Evolutionary conservation across 2,797 vertebrate species (phyloP).

Genomic region (Crocidura indochinensis): DNA sequence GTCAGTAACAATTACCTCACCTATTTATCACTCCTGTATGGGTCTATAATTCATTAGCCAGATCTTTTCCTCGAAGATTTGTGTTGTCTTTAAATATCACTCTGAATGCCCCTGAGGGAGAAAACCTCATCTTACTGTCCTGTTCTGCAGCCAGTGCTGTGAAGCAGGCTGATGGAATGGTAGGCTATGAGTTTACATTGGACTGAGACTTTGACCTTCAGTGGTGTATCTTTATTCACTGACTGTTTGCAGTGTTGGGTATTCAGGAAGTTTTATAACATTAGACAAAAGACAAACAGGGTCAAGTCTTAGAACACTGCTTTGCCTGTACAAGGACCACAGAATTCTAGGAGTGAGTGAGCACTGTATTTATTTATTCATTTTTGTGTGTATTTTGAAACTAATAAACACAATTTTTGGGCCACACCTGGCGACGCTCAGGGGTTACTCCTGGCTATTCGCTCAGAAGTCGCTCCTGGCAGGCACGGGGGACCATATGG

Average conservation of each 20-base stretch:
- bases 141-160: constrained; percentile 92
- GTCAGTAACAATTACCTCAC: not conserved
- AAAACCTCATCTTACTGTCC: constrained; percentile 92
- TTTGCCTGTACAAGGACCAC: constrained; percentile 36
- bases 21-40: constrained; percentile 74
- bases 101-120: constrained; percentile 87
- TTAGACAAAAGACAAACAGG: not conserved
- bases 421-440: too few species aligned
- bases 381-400: constrained; percentile 58
- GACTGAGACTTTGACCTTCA: constrained; percentile 41
- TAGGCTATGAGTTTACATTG: constrained; percentile 74
- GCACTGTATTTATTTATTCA: not conserved
- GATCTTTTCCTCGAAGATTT: constrained; percentile 93
- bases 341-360: constrained; percentile 40
- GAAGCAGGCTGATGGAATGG: constrained; percentile 92
- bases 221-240: not conserved
- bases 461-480: too few species aligned
- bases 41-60: constrained; percentile 91
- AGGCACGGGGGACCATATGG: too few species aligned
- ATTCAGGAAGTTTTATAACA: constrained; percentile 3
- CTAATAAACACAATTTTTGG: constrained; percentile 33
- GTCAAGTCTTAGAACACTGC: not conserved
- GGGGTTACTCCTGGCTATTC: too few species aligned
- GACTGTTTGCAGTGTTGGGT: constrained; percentile 1
- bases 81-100: constrained; percentile 94